Evolutionary conservation across 2,113 vertebrate species (phyloP).

Genomic region (Microtus oregoni): DNA sequence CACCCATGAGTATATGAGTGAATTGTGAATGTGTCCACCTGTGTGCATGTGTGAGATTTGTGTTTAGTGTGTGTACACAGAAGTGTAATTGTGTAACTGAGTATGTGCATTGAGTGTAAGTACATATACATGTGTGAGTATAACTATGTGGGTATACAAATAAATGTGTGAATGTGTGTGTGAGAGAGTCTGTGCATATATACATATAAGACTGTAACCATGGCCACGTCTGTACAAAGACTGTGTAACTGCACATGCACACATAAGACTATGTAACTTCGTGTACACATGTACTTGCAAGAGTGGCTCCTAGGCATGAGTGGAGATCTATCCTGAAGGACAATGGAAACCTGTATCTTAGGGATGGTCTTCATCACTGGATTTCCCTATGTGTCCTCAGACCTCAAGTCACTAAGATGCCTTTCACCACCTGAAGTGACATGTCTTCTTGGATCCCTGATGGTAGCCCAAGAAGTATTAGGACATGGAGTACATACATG

Average conservation of each 20-base stretch:
- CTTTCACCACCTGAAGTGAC: not conserved
- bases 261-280: not conserved
- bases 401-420: not conserved
- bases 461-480: not conserved
- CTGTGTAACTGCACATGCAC: not conserved
- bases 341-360: not conserved
- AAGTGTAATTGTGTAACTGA: not conserved
- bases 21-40: not conserved
- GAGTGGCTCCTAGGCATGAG: not conserved
- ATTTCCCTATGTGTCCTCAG: not conserved
- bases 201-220: not conserved
- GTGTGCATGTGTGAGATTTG: not conserved
- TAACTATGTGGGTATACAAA: not conserved
- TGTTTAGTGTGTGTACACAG: not conserved
- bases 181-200: not conserved
- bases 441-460: not conserved
- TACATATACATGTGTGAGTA: not conserved
- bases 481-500: fast-evolving
- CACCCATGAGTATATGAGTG: no score
- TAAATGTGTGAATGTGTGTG: not conserved
- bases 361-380: not conserved
- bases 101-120: not conserved
- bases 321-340: not conserved
- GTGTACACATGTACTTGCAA: not conserved
- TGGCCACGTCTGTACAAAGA: no score